Percentiles rank a stretch among this genome's conserved stretches.
These are phyloP conservation scores for Trissolcus basalis DNA, from an alignment of 1,140 invertebrate species.

Conservation along the genomic window DNA sequence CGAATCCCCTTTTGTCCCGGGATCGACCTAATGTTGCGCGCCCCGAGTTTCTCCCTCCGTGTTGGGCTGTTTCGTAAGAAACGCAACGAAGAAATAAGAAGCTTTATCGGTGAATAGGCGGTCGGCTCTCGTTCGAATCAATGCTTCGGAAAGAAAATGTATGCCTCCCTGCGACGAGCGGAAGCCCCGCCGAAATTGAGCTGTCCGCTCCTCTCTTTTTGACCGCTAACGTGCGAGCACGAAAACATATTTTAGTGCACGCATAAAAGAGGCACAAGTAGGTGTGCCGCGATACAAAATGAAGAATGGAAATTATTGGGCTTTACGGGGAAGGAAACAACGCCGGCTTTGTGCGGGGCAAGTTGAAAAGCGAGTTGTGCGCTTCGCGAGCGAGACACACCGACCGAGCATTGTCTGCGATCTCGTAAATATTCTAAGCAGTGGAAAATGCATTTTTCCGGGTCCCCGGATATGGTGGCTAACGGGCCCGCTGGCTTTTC, in stretches of 20 bases:
- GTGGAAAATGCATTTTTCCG: constrained; percentile 68
- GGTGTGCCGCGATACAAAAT: constrained; percentile 46
- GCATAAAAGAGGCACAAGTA: constrained; percentile 3
- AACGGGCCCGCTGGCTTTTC: too few species aligned
- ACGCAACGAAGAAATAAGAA: constrained; percentile 26
- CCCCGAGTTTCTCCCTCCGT: background rate
- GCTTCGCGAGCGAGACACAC: constrained; percentile 5
- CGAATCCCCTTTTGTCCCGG: constrained; percentile 16
- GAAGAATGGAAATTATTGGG: constrained; percentile 63
- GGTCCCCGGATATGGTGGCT: too few species aligned
- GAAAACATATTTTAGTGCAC: constrained; percentile 41
- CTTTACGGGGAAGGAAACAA: constrained; percentile 56
- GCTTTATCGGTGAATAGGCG: constrained; percentile 41
- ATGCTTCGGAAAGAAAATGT: constrained; percentile 40
- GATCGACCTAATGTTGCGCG: constrained; percentile 7
- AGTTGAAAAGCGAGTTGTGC: background rate
- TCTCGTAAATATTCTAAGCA: constrained; percentile 66
- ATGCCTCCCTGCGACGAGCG: constrained; percentile 19
- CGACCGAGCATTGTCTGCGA: constrained; percentile 58
- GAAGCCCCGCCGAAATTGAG: constrained; percentile 60
- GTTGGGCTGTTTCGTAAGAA: constrained; percentile 8
- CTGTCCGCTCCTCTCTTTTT: constrained; percentile 43
- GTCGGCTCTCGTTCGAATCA: constrained; percentile 21
- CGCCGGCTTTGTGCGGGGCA: background rate
- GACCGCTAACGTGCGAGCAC: constrained; percentile 28